Conservation (phyloP, 2,888 invertebrate genomes). For the Parelbella ahira region DNA sequence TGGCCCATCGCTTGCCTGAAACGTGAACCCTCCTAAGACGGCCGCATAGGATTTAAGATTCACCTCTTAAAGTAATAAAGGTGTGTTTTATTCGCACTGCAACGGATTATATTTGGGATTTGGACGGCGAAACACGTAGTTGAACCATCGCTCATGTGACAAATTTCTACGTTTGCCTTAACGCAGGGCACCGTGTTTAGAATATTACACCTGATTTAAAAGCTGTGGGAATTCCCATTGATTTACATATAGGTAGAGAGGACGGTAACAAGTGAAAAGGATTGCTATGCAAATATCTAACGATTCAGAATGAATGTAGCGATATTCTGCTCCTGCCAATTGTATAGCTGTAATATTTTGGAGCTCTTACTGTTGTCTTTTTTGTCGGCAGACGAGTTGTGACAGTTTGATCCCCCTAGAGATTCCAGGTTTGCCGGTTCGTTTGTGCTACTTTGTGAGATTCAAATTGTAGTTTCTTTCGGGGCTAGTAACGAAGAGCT, state of each 20-base stretch:
- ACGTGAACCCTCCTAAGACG: conserved; percentile 63
- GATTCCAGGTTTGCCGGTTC: conserved; percentile 65
- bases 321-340: conserved; percentile 23
- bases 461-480: conserved; percentile 72
- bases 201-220: conserved; percentile 68
- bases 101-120: conserved; percentile 77
- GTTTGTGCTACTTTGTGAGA: conserved; percentile 67
- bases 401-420: conserved; percentile 51
- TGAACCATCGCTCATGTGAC: conserved; percentile 81
- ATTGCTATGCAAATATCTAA: conserved; percentile 26
- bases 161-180: conserved; percentile 81
- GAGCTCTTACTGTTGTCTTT: conserved; percentile 32
- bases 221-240: conserved; percentile 61
- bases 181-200: conserved; percentile 75
- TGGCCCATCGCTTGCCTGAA: conserved; percentile 57
- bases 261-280: conserved; percentile 28
- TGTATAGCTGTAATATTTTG: conserved; percentile 24
- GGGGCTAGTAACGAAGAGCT: conserved; percentile 63
- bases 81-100: conserved; percentile 74
- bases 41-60: conserved; percentile 70
- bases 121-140: conserved; percentile 76
- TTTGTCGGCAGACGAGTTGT: conserved; percentile 46
- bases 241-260: conserved; percentile 58
- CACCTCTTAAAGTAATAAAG: conserved; percentile 78
- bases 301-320: conserved; percentile 24